phyloP scores from a whole-genome alignment of 2,888 invertebrate species.

The Ypsolopha scabrella region DNA sequence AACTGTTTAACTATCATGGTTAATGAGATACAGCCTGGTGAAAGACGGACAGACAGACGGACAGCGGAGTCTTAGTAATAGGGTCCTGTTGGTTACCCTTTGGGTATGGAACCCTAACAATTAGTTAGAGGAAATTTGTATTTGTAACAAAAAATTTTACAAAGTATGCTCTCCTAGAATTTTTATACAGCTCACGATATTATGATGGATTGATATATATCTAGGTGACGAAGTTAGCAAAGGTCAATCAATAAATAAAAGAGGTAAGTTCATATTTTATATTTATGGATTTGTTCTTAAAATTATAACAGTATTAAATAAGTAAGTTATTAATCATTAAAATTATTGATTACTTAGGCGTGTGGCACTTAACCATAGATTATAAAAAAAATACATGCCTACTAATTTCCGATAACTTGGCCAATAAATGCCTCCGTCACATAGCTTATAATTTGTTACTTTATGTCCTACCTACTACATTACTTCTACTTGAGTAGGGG shows the following conservation, averaged over 20 bases:
- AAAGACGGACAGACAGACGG: no score
- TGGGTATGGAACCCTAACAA: no score
- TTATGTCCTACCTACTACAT: not conserved
- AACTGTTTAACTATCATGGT: no score
- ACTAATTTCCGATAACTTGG: slow-evolving; percentile 50
- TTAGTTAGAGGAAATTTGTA: no score
- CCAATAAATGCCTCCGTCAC: slow-evolving; percentile 65
- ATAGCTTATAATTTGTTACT: slow-evolving; percentile 23
- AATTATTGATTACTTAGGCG: slow-evolving; percentile 55
- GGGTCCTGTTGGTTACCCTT: no score
- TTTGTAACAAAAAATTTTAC: no score
- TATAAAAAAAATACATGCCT: slow-evolving; percentile 51
- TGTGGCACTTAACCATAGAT: slow-evolving; percentile 56
- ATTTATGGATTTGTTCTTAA: slow-evolving; percentile 51
- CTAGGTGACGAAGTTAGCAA: no score
- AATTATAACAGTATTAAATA: slow-evolving; percentile 61
- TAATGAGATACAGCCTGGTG: no score
- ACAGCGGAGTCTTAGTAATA: no score
- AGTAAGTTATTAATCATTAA: slow-evolving; percentile 43
- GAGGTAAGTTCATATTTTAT: slow-evolving; percentile 11
- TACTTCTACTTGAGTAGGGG: slow-evolving; percentile 7
- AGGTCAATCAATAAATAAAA: slow-evolving; percentile 7
- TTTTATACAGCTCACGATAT: no score
- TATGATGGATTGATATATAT: no score
- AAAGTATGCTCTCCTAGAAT: no score